Conservation (phyloP, 1,140 invertebrate species). For the Habropoda laboriosa region DNA sequence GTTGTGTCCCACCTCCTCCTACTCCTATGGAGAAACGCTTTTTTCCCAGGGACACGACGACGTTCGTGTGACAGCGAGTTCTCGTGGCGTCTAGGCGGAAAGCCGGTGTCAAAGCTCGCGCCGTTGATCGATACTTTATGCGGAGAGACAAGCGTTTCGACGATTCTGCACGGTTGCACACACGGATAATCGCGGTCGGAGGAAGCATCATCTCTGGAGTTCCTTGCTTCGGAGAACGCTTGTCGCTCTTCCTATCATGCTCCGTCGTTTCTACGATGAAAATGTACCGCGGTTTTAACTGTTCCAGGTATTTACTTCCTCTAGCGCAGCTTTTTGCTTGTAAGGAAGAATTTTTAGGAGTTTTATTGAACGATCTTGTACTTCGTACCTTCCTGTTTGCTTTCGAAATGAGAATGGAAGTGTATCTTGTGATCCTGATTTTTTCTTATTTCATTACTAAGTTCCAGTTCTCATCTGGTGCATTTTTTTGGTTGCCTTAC, state of each 20-base stretch:
- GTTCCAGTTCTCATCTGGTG: too few species aligned
- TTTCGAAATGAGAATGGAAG: background rate
- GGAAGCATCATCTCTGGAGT: background rate
- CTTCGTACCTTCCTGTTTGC: background rate
- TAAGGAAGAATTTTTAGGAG: too few species aligned
- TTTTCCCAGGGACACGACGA: background rate
- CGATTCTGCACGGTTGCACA: constrained; percentile 9
- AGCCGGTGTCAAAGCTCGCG: constrained; percentile 14
- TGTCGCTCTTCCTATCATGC: background rate
- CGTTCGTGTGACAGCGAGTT: background rate
- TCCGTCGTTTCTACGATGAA: too few species aligned
- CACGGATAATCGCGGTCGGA: constrained; percentile 5
- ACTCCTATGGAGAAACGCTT: background rate
- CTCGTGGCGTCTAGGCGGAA: background rate
- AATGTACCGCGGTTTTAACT: too few species aligned
- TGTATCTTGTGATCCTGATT: too few species aligned
- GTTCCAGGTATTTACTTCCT: too few species aligned
- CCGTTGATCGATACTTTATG: constrained; percentile 39
- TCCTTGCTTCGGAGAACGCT: background rate
- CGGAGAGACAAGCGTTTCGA: constrained; percentile 8
- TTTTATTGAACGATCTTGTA: too few species aligned
- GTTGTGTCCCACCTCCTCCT: too few species aligned
- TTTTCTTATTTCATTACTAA: too few species aligned
- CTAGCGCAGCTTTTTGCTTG: too few species aligned
- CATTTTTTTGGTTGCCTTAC: too few species aligned